phyloP scores from a whole-genome alignment of 2,797 vertebrate species.

The Pangasius macronema region DNA sequence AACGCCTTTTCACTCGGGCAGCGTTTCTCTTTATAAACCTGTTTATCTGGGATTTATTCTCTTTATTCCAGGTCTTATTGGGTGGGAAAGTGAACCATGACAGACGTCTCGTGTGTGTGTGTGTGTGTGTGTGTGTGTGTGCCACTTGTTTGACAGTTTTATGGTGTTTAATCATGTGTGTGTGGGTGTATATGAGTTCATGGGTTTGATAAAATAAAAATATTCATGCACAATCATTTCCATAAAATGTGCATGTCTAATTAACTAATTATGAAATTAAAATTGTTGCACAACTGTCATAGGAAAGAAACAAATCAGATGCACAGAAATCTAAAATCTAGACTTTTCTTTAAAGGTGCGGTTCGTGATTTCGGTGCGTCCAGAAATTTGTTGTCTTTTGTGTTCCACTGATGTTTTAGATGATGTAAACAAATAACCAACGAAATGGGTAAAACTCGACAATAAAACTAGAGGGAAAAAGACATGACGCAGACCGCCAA shows the following conservation, averaged over 20 bases:
- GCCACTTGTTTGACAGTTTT: slow-evolving; percentile 17
- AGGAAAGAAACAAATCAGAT: not conserved
- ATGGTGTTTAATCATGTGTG: not conserved
- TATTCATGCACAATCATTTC: not conserved
- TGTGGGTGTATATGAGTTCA: not conserved
- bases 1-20: not conserved
- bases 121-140: not conserved
- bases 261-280: not conserved
- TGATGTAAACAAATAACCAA: not conserved
- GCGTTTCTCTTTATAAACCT: not conserved
- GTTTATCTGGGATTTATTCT: not conserved
- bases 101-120: not conserved
- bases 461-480: not conserved
- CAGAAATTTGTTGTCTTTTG: not conserved
- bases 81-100: not conserved
- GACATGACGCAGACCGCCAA: not conserved
- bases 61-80: not conserved
- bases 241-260: not conserved
- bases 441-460: not conserved
- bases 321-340: not conserved
- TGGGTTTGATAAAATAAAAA: not conserved
- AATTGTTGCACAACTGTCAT: not conserved
- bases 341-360: not conserved
- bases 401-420: not conserved
- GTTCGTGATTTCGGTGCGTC: not conserved